A percentile compares a stretch with the other conserved stretches of the same genome.
phyloP scores from a whole-genome alignment of 2,797 vertebrate genomes.

The Phataginus tetradactyla region DNA sequence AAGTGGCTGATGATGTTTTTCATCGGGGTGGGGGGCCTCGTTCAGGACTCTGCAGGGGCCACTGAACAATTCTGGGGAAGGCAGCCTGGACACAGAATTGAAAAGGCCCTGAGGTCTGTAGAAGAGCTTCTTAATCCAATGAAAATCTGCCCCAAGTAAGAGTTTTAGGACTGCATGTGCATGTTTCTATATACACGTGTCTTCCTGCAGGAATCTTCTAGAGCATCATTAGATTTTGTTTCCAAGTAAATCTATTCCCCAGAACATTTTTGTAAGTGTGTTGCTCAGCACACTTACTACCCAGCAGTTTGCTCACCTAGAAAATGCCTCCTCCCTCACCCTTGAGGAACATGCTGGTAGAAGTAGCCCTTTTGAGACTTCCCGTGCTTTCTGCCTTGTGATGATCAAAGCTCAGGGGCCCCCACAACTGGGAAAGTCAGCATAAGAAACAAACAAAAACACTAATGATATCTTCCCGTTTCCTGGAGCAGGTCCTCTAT shows the following conservation, averaged over 20 bases:
- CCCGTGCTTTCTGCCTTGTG: neutral
- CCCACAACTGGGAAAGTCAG: neutral
- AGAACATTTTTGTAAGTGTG: neutral
- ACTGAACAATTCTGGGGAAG: neutral
- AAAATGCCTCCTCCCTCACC: neutral
- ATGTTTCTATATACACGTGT: neutral
- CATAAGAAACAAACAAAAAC: neutral
- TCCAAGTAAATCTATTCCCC: neutral
- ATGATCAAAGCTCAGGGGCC: neutral
- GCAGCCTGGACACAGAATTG: neutral
- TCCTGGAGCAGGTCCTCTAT: too few relatives aligned
- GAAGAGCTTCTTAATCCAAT: neutral
- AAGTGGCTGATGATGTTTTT: neutral
- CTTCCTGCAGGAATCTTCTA: neutral
- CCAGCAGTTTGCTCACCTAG: constrained; percentile 4
- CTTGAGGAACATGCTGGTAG: neutral
- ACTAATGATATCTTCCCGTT: neutral
- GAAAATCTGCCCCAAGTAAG: neutral
- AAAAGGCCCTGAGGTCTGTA: neutral
- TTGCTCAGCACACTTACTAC: neutral
- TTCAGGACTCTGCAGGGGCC: neutral
- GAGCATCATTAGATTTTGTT: neutral
- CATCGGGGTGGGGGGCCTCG: too few relatives aligned
- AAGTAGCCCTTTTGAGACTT: neutral
- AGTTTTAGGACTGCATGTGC: neutral